Conservation (phyloP, 1,140 invertebrate genomes). For the Babylonia areolata region DNA sequence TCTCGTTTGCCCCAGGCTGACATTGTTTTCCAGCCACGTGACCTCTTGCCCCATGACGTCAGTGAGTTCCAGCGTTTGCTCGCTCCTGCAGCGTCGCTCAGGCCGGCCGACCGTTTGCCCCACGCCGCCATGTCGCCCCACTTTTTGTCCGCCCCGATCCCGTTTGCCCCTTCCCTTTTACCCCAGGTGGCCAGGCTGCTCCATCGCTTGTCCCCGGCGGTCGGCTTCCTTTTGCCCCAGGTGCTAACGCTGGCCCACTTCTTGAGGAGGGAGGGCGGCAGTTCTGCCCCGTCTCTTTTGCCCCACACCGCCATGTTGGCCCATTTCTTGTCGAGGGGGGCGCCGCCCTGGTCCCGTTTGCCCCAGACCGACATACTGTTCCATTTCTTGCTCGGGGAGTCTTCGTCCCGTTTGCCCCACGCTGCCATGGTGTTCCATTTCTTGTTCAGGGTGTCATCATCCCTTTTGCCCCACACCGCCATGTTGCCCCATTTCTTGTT, state of each 20-base stretch:
- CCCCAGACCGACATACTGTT: conserved; percentile 27
- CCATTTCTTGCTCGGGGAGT: background rate
- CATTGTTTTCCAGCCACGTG: conserved; percentile 20
- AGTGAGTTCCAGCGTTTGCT: conserved; percentile 13
- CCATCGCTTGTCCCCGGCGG: conserved; percentile 2
- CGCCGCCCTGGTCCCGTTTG: background rate
- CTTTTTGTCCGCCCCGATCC: background rate
- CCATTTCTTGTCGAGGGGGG: background rate
- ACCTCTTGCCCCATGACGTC: conserved; percentile 31
- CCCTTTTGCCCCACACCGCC: background rate
- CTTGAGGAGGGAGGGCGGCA: background rate
- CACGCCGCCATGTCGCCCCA: background rate
- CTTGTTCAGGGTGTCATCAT: background rate
- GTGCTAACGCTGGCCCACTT: conserved; percentile 16
- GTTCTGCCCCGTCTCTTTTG: no score
- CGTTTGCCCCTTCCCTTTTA: conserved; percentile 25
- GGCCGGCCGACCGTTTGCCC: background rate
- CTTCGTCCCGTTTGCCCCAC: conserved; percentile 15
- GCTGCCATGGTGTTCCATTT: conserved; percentile 13
- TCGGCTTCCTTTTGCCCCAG: conserved; percentile 10
- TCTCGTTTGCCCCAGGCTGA: conserved; percentile 28
- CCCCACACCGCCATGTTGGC: background rate
- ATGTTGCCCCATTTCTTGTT: conserved; percentile 7
- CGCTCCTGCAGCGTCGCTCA: background rate
- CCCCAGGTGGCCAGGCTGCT: conserved; percentile 3